Percentiles rank a stretch among this genome's conserved stretches.
phyloP scores from a whole-genome alignment of 2,888 invertebrate species.

The Rhorus exstirpatorius region DNA sequence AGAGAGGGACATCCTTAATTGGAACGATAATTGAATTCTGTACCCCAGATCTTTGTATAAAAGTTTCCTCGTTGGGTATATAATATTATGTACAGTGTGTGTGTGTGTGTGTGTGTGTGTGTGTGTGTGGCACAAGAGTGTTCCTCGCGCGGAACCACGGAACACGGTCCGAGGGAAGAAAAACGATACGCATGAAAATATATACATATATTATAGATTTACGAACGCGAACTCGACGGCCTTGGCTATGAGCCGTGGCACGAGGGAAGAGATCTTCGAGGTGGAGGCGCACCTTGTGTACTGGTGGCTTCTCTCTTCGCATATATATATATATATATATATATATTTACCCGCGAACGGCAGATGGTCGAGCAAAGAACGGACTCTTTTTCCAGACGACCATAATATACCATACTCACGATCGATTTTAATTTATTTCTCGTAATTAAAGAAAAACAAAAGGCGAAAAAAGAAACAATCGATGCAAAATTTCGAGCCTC shows the following conservation, averaged over 20 bases:
- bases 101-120: no score
- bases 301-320: conserved; percentile 72
- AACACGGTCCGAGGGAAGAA: conserved; percentile 50
- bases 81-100: no score
- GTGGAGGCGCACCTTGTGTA: conserved; percentile 34
- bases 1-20: not conserved
- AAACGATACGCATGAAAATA: no score
- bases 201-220: not conserved
- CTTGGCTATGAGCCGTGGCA: conserved; percentile 38
- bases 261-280: not conserved
- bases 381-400: conserved; percentile 43
- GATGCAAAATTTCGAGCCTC: no score
- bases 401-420: conserved; percentile 35
- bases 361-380: conserved; percentile 54
- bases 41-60: not conserved
- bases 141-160: conserved; percentile 49
- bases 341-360: conserved; percentile 61
- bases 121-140: no score
- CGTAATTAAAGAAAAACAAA: not conserved
- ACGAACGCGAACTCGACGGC: conserved; percentile 56
- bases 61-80: no score
- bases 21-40: conserved; percentile 71
- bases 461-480: no score
- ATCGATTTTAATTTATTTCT: conserved; percentile 15
- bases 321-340: no score